phyloP scores from a whole-genome alignment of 2,797 vertebrate species.

The Eurystomus glaucurus region DNA sequence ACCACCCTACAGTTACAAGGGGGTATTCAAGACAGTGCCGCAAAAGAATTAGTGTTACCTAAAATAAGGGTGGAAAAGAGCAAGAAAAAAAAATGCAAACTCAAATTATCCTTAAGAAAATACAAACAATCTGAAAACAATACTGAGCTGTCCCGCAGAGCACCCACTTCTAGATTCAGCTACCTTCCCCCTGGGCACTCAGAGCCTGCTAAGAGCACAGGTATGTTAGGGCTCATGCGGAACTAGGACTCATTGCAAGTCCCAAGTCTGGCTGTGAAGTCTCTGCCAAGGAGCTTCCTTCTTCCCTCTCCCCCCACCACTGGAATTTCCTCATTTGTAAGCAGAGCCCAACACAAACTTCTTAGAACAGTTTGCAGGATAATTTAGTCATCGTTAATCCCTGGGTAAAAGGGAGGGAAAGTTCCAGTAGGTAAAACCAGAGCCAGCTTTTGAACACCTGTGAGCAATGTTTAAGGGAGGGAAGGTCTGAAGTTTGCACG shows the following conservation, averaged over 20 bases:
- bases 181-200: not conserved
- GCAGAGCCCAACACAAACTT: not conserved
- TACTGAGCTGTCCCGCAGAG: not conserved
- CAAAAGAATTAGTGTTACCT: not conserved
- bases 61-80: not conserved
- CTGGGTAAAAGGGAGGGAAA: slow-evolving; percentile 31
- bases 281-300: not conserved
- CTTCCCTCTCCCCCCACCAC: not conserved
- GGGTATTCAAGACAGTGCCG: not conserved
- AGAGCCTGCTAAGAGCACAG: not conserved
- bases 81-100: not conserved
- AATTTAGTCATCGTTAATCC: slow-evolving; percentile 32
- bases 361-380: not conserved
- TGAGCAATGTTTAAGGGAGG: not conserved
- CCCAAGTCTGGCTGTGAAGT: not conserved
- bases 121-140: not conserved
- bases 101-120: not conserved
- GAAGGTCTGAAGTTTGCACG: not conserved
- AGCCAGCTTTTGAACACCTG: slow-evolving; percentile 43
- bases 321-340: slow-evolving; percentile 38
- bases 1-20: not conserved
- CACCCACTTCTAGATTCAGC: not conserved
- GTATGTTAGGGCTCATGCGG: not conserved
- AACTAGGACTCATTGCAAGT: not conserved
- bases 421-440: slow-evolving; percentile 5